Percentiles rank a stretch among this genome's conserved stretches.
These are phyloP conservation scores for Kryptolebias ocellatus DNA, from an alignment of 2,797 vertebrate genomes.

Conservation along the genomic window DNA sequence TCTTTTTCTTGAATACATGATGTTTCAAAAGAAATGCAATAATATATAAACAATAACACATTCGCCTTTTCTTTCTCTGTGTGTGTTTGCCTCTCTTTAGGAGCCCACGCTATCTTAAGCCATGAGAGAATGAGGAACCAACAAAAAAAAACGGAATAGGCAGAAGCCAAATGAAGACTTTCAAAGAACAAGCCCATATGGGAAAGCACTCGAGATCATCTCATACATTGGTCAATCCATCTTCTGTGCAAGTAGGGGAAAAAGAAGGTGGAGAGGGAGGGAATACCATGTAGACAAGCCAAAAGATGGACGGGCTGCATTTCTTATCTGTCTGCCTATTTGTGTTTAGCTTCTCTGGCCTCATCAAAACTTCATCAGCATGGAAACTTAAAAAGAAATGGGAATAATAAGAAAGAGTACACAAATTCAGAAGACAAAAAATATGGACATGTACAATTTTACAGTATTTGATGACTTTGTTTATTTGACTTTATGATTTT, in stretches of 20 bases:
- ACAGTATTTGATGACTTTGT: conserved; percentile 58
- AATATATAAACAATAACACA: conserved; percentile 58
- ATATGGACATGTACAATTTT: conserved; percentile 47
- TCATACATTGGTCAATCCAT: conserved; percentile 51
- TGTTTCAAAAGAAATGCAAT: conserved; percentile 53
- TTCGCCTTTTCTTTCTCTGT: conserved; percentile 44
- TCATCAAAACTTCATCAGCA: conserved; percentile 35
- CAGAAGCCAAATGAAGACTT: conserved; percentile 26
- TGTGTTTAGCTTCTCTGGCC: conserved; percentile 30
- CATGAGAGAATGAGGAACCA: conserved; percentile 65
- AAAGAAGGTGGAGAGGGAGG: conserved; percentile 41
- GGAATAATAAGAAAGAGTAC: conserved; percentile 44
- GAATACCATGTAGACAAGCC: conserved; percentile 49
- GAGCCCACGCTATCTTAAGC: conserved; percentile 54
- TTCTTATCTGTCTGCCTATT: conserved; percentile 47
- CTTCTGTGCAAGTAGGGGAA: conserved; percentile 53
- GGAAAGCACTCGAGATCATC: conserved; percentile 42
- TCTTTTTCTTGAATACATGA: conserved; percentile 52
- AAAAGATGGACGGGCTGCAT: conserved; percentile 57
- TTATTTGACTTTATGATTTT: conserved; percentile 26
- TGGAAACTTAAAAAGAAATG: conserved; percentile 49
- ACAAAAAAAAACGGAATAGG: conserved; percentile 45
- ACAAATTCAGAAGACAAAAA: conserved; percentile 48
- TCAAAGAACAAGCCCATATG: conserved; percentile 56
- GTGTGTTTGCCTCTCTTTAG: conserved; percentile 64